Conservation (phyloP, 1,140 invertebrate genomes). For the Drosophila lacteicornis region DNA sequence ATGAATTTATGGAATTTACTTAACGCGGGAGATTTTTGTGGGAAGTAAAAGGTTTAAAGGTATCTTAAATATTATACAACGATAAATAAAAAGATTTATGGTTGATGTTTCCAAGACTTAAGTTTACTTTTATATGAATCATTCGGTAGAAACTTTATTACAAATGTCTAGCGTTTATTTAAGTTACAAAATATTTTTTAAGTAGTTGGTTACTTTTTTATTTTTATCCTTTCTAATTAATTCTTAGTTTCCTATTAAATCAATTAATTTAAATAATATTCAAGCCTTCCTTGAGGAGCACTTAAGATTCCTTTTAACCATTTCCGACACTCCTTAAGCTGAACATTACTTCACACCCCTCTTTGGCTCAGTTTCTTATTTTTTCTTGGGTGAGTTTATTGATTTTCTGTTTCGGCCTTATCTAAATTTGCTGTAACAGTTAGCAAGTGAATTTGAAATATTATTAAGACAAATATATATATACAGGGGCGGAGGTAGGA, state of each 20-base stretch:
- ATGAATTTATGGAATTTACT: neutral
- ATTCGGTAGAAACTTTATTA: too few relatives aligned
- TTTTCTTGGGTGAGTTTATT: conserved; percentile 27
- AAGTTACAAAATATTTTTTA: too few relatives aligned
- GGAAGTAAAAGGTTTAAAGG: too few relatives aligned
- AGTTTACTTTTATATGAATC: too few relatives aligned
- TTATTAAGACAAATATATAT: conserved; percentile 62
- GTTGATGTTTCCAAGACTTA: too few relatives aligned
- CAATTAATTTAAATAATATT: too few relatives aligned
- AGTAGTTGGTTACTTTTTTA: too few relatives aligned
- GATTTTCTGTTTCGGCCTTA: conserved; percentile 59
- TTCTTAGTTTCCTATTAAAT: neutral
- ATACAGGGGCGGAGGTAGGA: conserved; percentile 2
- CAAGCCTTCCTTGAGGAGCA: neutral
- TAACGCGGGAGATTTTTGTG: neutral
- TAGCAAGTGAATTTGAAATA: conserved; percentile 67
- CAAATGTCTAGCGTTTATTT: too few relatives aligned
- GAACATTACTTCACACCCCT: conserved; percentile 12
- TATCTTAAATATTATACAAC: neutral
- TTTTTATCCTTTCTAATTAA: too few relatives aligned
- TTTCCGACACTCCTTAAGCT: neutral
- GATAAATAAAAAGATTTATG: neutral
- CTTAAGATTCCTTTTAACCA: neutral
- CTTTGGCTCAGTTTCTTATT: neutral
- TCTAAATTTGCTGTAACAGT: conserved; percentile 69